These are phyloP conservation scores for Ivindomyrus marchei DNA, from an alignment of 2,113 vertebrate species.

Conservation along the genomic window DNA sequence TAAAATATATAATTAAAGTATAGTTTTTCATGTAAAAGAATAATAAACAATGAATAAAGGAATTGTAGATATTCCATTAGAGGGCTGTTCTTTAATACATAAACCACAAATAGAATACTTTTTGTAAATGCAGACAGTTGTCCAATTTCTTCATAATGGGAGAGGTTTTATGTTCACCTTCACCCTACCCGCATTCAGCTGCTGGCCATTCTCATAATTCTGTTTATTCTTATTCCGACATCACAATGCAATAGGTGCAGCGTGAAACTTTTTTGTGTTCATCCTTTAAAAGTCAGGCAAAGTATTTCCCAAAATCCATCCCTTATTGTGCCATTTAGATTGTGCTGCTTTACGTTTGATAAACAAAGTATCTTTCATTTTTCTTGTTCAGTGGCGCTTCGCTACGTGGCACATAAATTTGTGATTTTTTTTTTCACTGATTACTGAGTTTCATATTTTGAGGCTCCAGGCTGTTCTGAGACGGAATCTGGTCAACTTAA, in stretches of 20 bases:
- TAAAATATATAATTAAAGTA: slow-evolving; percentile 1
- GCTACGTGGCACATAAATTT: neutral
- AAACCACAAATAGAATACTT: neutral
- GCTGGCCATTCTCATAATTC: neutral
- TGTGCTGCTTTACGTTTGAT: neutral
- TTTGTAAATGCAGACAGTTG: neutral
- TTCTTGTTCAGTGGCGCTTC: neutral
- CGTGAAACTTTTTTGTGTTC: neutral
- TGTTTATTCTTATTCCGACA: neutral
- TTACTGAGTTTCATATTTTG: neutral
- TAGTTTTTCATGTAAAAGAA: neutral
- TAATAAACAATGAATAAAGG: neutral
- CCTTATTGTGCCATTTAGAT: neutral
- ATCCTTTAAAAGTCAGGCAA: neutral
- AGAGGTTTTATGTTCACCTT: neutral
- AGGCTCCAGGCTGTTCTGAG: neutral
- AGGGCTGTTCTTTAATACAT: neutral
- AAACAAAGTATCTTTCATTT: neutral
- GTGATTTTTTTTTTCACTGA: neutral
- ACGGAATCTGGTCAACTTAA: neutral
- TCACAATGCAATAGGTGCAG: neutral
- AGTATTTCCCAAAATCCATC: neutral
- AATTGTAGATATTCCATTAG: neutral
- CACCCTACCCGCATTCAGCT: neutral
- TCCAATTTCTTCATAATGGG: neutral